A percentile compares a stretch with the other conserved stretches of the same genome.
phyloP scores from a whole-genome alignment of 2,888 invertebrate genomes.

The Drosophila tanythrix region DNA sequence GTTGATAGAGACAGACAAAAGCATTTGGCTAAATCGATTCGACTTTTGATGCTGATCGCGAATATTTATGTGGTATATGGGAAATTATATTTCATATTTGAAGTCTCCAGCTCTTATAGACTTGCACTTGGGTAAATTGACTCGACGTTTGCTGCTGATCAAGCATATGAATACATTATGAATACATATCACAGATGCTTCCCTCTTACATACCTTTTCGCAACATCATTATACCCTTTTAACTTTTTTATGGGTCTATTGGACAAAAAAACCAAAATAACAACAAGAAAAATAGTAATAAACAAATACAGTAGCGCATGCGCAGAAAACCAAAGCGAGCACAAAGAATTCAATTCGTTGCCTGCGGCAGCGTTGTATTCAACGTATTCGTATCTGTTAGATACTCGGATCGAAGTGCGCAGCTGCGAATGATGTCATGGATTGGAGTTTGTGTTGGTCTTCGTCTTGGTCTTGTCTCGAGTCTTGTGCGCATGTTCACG shows the following conservation, averaged over 20 bases:
- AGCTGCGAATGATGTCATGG: slow-evolving; percentile 64
- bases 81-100: not conserved
- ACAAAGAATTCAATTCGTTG: slow-evolving; percentile 48
- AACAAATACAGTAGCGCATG: slow-evolving; percentile 71
- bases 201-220: not conserved
- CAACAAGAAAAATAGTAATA: slow-evolving; percentile 17
- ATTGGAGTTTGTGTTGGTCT: slow-evolving; percentile 24
- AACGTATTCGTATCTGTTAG: slow-evolving; percentile 44
- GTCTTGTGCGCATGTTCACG: slow-evolving; percentile 28
- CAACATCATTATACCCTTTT: not conserved
- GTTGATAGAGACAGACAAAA: not conserved
- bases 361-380: slow-evolving; percentile 2
- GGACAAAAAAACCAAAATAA: slow-evolving; percentile 3
- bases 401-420: slow-evolving; percentile 54
- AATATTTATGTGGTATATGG: not conserved
- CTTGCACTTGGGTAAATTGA: not conserved
- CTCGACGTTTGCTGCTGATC: not conserved
- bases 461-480: slow-evolving; percentile 18
- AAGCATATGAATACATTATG: not conserved
- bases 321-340: slow-evolving; percentile 48
- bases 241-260: not conserved
- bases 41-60: not conserved
- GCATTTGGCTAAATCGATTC: no score
- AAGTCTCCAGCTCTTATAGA: not conserved
- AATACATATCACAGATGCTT: not conserved